phyloP scores from a whole-genome alignment of 1,140 invertebrate genomes.

The Hyposmocoma kahamanoa region DNA sequence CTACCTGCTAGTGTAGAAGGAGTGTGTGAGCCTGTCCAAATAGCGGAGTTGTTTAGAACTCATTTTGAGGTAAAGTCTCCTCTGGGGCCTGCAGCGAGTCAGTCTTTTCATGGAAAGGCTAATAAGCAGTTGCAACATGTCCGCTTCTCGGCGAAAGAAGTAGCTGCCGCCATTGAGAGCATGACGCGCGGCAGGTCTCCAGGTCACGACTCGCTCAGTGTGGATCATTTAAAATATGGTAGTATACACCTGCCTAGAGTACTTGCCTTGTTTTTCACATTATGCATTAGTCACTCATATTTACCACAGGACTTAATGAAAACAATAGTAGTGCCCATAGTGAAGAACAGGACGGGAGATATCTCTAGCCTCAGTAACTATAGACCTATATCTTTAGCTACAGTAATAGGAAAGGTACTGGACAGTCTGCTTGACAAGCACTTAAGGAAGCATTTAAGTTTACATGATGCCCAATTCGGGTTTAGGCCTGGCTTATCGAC shows the following conservation, averaged over 20 bases:
- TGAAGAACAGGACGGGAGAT: neutral
- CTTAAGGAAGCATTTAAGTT: neutral
- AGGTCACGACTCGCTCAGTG: neutral
- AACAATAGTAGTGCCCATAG: neutral
- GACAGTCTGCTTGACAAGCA: neutral
- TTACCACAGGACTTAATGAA: neutral
- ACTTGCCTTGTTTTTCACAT: neutral
- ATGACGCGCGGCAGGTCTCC: neutral
- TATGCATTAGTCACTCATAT: neutral
- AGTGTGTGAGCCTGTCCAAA: neutral
- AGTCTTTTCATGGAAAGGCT: neutral
- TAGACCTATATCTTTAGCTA: neutral
- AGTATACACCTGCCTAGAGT: neutral
- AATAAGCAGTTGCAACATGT: neutral
- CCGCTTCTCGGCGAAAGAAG: neutral
- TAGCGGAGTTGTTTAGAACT: neutral
- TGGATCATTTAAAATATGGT: neutral
- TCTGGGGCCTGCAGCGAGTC: neutral
- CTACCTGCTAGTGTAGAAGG: neutral
- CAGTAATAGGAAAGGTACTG: neutral
- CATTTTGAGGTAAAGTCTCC: neutral
- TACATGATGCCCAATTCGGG: neutral
- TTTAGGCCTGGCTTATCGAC: no score
- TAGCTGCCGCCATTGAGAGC: neutral
- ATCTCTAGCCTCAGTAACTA: neutral